Percentiles rank a stretch among this genome's conserved stretches.
Conservation (phyloP, 2,113 vertebrate species). For the Ochotona curzoniae region DNA sequence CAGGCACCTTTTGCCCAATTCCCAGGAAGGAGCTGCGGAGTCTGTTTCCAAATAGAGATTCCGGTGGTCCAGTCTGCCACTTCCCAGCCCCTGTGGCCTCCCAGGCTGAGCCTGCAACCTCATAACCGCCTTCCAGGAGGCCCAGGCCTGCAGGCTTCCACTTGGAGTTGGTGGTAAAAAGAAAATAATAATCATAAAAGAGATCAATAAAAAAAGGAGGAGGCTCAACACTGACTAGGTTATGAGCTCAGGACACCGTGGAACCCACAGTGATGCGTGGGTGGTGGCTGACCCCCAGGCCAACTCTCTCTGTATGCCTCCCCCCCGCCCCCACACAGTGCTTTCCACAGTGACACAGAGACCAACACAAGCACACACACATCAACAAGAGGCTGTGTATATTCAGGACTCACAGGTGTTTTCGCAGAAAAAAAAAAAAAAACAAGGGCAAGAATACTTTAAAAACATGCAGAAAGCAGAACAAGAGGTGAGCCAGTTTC, state of each 20-base stretch:
- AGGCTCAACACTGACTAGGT: not conserved
- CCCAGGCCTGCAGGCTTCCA: not conserved
- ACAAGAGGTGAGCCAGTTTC: no score
- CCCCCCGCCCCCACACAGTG: no score
- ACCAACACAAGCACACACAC: no score
- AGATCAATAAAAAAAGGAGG: not conserved
- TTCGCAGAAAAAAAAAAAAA: no score
- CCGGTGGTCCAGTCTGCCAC: not conserved
- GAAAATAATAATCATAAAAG: conserved; percentile 42
- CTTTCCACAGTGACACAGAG: no score
- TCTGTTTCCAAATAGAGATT: conserved; percentile 87
- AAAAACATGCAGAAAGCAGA: no score
- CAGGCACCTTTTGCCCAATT: conserved; percentile 76
- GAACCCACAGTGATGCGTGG: not conserved
- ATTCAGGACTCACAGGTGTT: no score
- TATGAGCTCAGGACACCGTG: not conserved
- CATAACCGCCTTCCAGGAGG: not conserved
- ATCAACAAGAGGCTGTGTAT: no score
- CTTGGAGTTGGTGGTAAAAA: not conserved
- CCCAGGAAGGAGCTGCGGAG: conserved; percentile 79
- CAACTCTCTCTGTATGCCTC: no score
- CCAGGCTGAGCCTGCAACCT: not conserved
- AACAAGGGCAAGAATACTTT: no score
- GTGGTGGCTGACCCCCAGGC: not conserved
- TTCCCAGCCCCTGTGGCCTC: conserved; percentile 4